Evolutionary conservation across 2,113 vertebrate genomes (phyloP).

Genomic region (Halichoeres trimaculatus): DNA sequence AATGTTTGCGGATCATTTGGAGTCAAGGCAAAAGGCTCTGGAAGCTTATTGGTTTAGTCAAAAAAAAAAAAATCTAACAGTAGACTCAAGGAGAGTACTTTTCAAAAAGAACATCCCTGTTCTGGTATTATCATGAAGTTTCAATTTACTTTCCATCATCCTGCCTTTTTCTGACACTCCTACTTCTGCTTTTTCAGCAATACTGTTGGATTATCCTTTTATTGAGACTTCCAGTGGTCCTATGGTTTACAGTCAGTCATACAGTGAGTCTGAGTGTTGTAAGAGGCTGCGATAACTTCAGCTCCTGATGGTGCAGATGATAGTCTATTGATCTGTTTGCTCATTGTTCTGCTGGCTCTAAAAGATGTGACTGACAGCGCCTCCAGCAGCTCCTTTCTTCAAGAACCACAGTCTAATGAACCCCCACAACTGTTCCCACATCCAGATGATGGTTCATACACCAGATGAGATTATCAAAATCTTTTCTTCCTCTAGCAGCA

Average conservation of each 20-base stretch:
- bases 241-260: not conserved
- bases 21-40: not conserved
- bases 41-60: not conserved
- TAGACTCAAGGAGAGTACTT: not conserved
- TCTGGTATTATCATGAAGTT: not conserved
- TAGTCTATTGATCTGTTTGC: conserved; percentile 41
- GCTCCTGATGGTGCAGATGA: conserved; percentile 22
- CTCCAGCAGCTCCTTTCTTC: conserved; percentile 19
- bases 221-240: not conserved
- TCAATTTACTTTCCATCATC: not conserved
- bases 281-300: conserved; percentile 12
- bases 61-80: not conserved
- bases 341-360: conserved; percentile 23
- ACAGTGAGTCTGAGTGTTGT: not conserved
- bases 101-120: not conserved
- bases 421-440: not conserved
- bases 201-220: not conserved
- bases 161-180: not conserved
- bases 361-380: conserved; percentile 36
- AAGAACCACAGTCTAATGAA: conserved; percentile 32
- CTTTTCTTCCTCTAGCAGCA: conserved; percentile 15
- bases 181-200: not conserved
- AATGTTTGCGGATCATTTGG: too few species aligned
- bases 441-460: conserved; percentile 1
- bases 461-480: conserved; percentile 17